Percentiles rank a stretch among this genome's conserved stretches.
Conservation (phyloP, 2,113 vertebrate species). For the Pterocles gutturalis region DNA sequence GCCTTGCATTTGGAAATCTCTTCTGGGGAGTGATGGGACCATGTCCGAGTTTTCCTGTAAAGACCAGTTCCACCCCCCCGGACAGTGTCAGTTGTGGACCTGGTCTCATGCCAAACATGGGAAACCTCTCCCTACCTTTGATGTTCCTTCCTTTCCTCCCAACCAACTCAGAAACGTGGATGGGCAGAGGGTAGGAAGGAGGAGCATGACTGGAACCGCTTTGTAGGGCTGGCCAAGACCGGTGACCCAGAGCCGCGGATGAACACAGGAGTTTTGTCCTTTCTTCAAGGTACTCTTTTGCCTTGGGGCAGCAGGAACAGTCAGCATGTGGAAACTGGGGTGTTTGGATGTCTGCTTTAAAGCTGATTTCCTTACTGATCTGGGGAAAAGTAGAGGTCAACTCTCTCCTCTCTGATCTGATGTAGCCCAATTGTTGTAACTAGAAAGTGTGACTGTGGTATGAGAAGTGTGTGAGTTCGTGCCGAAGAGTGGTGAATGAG, state of each 20-base stretch:
- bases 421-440: not conserved
- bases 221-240: not conserved
- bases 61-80: not conserved
- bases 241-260: accelerated
- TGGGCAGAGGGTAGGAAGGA: not conserved
- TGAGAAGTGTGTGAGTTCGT: not conserved
- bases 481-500: not conserved
- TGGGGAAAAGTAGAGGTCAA: not conserved
- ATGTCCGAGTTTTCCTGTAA: not conserved
- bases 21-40: not conserved
- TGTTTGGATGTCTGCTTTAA: not conserved
- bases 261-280: not conserved
- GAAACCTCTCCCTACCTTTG: not conserved
- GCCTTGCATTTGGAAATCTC: not conserved
- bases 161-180: not conserved
- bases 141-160: not conserved
- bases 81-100: not conserved
- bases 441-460: not conserved
- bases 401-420: not conserved
- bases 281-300: not conserved
- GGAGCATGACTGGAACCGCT: accelerated
- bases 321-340: not conserved
- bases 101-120: not conserved
- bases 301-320: not conserved
- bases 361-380: not conserved